Percentiles rank a stretch among this genome's conserved stretches.
Evolutionary conservation across 2,797 vertebrate genomes (phyloP).

Genomic region (Alectoris magna): DNA sequence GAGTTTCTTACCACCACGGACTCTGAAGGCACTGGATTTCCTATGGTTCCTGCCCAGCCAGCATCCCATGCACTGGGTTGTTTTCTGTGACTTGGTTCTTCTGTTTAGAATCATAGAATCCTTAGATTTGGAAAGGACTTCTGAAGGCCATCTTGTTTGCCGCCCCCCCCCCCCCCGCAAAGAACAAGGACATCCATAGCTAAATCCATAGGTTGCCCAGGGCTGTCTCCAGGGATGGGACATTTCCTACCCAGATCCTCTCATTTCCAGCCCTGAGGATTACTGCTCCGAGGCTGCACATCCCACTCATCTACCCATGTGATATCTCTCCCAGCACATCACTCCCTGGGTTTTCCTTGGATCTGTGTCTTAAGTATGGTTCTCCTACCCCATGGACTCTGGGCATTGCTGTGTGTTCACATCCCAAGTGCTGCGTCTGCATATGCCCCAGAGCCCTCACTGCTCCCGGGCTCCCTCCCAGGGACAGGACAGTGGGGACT

Average conservation of each 20-base stretch:
- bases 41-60: no score
- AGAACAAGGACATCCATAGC: no score
- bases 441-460: fast-evolving
- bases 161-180: no score
- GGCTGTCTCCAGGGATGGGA: no score
- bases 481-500: neutral
- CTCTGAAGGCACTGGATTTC: neutral
- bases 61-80: no score
- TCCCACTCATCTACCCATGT: neutral
- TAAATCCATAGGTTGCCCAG: no score
- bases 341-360: neutral
- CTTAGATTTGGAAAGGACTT: no score
- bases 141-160: no score
- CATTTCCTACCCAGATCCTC: neutral
- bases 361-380: neutral
- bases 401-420: neutral
- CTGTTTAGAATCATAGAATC: no score
- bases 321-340: neutral
- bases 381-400: neutral
- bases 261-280: neutral
- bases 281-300: neutral
- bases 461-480: neutral
- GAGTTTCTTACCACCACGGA: neutral
- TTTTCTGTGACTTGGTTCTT: no score
- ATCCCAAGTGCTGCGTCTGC: neutral